Percentiles rank a stretch among this genome's conserved stretches.
phyloP scores from a whole-genome alignment of 64 coral and sea anemone species.

The Montipora capricornis region DNA sequence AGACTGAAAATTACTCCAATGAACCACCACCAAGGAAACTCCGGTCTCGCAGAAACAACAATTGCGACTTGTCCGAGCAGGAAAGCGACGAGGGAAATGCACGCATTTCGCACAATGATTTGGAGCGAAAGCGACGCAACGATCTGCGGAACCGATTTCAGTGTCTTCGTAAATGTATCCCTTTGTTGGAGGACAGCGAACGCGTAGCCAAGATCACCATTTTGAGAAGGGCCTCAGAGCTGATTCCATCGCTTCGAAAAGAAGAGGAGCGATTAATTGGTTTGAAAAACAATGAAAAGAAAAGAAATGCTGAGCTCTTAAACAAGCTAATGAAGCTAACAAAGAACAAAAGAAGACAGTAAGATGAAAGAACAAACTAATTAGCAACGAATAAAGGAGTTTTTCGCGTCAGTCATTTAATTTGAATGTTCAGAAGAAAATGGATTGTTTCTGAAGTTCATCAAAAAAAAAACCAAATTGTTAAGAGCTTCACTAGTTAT shows the following conservation, averaged over 20 bases:
- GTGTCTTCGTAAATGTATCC: slow-evolving; percentile 66
- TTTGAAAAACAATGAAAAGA: slow-evolving; percentile 70
- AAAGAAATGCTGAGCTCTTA: slow-evolving; percentile 68
- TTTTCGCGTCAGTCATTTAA: no score
- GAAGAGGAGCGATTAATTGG: slow-evolving; percentile 64
- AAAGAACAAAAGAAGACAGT: slow-evolving; percentile 35
- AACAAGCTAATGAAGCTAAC: slow-evolving; percentile 70
- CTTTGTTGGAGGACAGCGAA: slow-evolving; percentile 58
- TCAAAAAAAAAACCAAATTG: no score
- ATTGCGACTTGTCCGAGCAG: slow-evolving; percentile 18
- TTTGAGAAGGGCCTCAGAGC: slow-evolving; percentile 67
- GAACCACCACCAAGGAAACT: slow-evolving; percentile 20
- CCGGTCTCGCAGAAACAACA: slow-evolving; percentile 6
- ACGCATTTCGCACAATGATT: slow-evolving; percentile 83
- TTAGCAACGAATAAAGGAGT: not conserved
- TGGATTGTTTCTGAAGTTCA: no score
- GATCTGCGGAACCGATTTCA: slow-evolving; percentile 85
- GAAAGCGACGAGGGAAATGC: slow-evolving; percentile 57
- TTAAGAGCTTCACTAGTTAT: no score
- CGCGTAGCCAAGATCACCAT: slow-evolving; percentile 85
- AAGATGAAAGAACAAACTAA: not conserved
- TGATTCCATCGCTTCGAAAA: slow-evolving; percentile 52
- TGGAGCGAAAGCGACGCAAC: slow-evolving; percentile 83
- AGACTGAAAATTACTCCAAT: not conserved
- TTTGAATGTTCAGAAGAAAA: no score